Base-by-base conservation (phyloP, 2,888 invertebrate genomes). In the Standfussiana lucernea region DNA sequence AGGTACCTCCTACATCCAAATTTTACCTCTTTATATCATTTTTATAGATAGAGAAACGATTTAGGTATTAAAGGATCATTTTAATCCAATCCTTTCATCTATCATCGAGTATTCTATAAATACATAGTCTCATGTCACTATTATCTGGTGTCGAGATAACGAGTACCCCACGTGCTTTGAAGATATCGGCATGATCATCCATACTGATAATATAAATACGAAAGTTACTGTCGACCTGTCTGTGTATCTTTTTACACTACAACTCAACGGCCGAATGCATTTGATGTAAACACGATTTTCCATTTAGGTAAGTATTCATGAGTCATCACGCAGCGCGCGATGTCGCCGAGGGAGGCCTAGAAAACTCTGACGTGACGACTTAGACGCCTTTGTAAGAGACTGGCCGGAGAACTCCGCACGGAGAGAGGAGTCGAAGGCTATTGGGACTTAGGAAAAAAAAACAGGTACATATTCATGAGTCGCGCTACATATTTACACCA, bases 121-220 rank as follows among this genome's bases (percentile, higher is more conserved):
- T 37, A 62, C 62, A 24, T n/a, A 64, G 37, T 64, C 40, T 13
- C 37, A 6, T 64, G 15, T 64, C 62, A 64, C 7, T n/a, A 1
- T n/a, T 64, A 40, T 64, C 64, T 40, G n/a, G 15, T 40, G 40
- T 64, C 15, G 40, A 64, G 64, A 40, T 64, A 64, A 15, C 62
- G 15, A 11, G 37, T 37, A 40, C 64, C 62, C 40, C 40, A n/a
- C 64, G 40, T 21, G 15, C 8, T 15, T 13, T 40, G 8, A 64
- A 40, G 15, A n/a, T 62, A 62, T 62, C 40, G 7, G 40, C 37
- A 40, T 18, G 40, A 40, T n/a, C n/a, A 64, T 40, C 0, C n/a
- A 40, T 64, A 24, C 21, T 59, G n/a, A 24, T 15, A 40, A n/a
- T 62, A 15, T 15, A 6, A 32, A 28, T 21, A 32, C 8, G 32